These are phyloP conservation scores for Hypomecis punctinalis DNA, from an alignment of 2,888 invertebrate species.

Conservation along the genomic window DNA sequence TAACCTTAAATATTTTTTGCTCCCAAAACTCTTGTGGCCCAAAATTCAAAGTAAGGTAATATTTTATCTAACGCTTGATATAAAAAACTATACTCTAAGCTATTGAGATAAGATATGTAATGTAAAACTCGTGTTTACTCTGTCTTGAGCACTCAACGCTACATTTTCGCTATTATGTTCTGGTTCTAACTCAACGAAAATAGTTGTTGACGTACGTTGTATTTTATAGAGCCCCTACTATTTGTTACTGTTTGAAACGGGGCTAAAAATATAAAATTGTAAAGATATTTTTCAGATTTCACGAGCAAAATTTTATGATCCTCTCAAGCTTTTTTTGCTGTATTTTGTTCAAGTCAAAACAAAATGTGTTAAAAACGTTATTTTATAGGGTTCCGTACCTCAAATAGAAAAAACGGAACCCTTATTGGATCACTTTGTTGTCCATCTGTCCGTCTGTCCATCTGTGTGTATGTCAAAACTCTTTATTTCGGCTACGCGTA, in stretches of 20 bases:
- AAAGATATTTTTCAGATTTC: slow-evolving; percentile 2
- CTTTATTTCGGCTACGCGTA: no score
- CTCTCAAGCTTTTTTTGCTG: no score
- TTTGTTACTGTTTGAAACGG: slow-evolving; percentile 7
- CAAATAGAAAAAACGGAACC: no score
- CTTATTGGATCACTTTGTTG: no score
- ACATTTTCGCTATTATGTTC: slow-evolving; percentile 59
- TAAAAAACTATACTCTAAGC: neutral
- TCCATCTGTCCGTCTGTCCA: no score
- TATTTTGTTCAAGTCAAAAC: neutral
- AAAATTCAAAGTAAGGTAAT: no score
- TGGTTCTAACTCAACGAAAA: slow-evolving; percentile 60
- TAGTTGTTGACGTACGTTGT: slow-evolving; percentile 61
- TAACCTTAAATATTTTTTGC: no score
- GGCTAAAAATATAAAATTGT: neutral
- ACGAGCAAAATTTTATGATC: no score
- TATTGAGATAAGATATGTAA: neutral
- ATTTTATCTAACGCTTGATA: slow-evolving; percentile 2
- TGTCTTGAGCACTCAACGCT: slow-evolving; percentile 59
- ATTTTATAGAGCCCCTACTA: slow-evolving; percentile 55
- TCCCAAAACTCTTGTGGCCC: no score
- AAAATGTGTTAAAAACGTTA: no score
- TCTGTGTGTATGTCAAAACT: no score
- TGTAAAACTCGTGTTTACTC: slow-evolving; percentile 46
- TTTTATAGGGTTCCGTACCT: no score